phyloP scores from a whole-genome alignment of 2,113 vertebrate genomes.

The Phocoena sinus region DNA sequence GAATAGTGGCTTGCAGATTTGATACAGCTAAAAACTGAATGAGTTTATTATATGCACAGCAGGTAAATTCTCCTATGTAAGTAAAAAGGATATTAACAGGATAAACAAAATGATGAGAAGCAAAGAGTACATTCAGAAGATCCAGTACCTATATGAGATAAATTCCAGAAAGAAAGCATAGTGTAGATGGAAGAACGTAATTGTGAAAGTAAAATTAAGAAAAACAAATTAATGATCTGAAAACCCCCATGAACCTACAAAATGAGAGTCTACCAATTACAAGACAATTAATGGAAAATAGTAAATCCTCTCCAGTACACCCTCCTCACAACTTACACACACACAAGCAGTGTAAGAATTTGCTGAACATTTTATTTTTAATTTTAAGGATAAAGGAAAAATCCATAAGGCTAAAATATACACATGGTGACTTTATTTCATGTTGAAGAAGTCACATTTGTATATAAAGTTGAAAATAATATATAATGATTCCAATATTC shows the following conservation, averaged over 20 bases:
- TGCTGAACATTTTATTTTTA: not conserved
- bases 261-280: not conserved
- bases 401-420: not conserved
- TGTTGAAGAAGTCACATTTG: not conserved
- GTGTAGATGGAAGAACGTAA: not conserved
- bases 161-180: not conserved
- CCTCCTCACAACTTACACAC: no score
- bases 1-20: not conserved
- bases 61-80: not conserved
- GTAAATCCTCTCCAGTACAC: rapidly evolving
- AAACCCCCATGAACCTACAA: not conserved
- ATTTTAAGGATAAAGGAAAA: not conserved
- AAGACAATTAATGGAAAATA: not conserved
- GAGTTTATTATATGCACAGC: not conserved
- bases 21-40: not conserved
- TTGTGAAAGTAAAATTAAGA: not conserved
- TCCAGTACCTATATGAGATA: not conserved
- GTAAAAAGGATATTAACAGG: not conserved
- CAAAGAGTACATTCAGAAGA: not conserved
- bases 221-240: not conserved
- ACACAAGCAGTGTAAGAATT: not conserved
- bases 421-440: not conserved
- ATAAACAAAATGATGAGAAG: not conserved
- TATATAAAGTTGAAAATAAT: not conserved
- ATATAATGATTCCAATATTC: not conserved